Base-by-base conservation (phyloP, 64 coral and sea anemone species). In the Montipora foliosa region DNA sequence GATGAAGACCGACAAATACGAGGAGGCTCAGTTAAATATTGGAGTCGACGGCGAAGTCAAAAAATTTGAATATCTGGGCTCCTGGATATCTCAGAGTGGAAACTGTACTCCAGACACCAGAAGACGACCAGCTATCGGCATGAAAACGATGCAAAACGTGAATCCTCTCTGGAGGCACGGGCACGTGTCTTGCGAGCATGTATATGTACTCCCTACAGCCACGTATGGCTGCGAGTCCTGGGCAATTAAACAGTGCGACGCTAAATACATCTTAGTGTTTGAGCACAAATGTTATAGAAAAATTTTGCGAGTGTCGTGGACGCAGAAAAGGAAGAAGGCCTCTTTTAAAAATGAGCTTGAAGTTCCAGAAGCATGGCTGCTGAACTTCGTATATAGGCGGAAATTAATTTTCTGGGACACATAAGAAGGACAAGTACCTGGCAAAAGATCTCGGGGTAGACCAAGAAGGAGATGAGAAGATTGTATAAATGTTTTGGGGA, bases 381-480 rank as follows among this genome's bases (percentile, higher is more conserved):
- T 86, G 82, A 86, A 86, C 25, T 68, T 49, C 29, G 48, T 67
- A 55, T 55, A 55, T 55, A 55, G 52, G 52, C 52, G 62, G 62
- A 67, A 67, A 44, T 86, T 3, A 86, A 67, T 17, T 86, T 67
- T 9, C 68, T 86, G 5, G 59, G 82, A 86, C 82, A 70, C n/a
- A 53, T 67, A 61, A 86, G 58, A 14, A 47, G 60, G 82, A 21
- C 17, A 17, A 19, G 29, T 22, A 45, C 37, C 62, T 5, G 53
- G 82, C 16, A 49, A 68, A 67, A 86, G 60, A 29, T 44, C 15
- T 47, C 57, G 53, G 48, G 60, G 58, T 5, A 67, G 60, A 67
- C 64, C 82, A 86, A 67, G 82, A 67, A 86, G 82, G 60, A 86
- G 82, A 25, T 86, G 60, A 60, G 67, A 70, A 70, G 67, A 70